Percentiles rank a stretch among this genome's conserved stretches.
phyloP scores from a whole-genome alignment of 1,140 invertebrate genomes.

The Ceratina calcarata region DNA sequence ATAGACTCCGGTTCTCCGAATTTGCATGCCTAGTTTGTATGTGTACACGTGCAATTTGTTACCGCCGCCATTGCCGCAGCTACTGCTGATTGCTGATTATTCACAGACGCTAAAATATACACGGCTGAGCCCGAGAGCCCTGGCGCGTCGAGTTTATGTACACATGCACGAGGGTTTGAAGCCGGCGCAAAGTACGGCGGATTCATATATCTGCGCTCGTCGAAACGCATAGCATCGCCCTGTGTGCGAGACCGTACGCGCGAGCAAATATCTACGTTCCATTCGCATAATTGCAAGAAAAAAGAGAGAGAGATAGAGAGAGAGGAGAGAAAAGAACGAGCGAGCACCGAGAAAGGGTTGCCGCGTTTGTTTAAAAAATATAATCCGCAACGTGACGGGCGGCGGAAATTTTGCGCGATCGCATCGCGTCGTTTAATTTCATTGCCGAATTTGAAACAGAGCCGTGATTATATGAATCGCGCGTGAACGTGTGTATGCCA shows the following conservation, averaged over 20 bases:
- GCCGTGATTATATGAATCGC: no score
- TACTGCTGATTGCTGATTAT: conserved; percentile 71
- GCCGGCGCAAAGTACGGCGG: conserved; percentile 47
- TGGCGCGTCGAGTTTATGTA: conserved; percentile 58
- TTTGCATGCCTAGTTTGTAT: conserved; percentile 66
- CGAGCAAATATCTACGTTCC: conserved; percentile 42
- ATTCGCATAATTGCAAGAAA: conserved; percentile 54
- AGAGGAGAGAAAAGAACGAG: not conserved
- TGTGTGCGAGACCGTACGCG: not conserved
- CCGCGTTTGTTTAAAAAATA: conserved; percentile 44
- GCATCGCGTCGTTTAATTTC: no score
- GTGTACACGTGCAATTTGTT: conserved; percentile 70
- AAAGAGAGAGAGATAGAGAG: not conserved
- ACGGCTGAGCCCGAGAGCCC: conserved; percentile 58
- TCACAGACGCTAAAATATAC: conserved; percentile 72
- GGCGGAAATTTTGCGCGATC: no score
- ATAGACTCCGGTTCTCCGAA: conserved; percentile 57
- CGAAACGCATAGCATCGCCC: not conserved
- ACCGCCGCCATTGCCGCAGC: conserved; percentile 68
- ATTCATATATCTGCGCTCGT: conserved; percentile 51
- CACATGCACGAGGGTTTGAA: conserved; percentile 50
- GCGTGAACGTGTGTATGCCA: no score
- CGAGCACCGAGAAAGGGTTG: conserved; percentile 8
- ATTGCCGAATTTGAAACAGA: no score
- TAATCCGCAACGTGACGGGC: not conserved